These are phyloP conservation scores for Falco berigora DNA, from an alignment of 2,797 vertebrate genomes.

Conservation along the genomic window DNA sequence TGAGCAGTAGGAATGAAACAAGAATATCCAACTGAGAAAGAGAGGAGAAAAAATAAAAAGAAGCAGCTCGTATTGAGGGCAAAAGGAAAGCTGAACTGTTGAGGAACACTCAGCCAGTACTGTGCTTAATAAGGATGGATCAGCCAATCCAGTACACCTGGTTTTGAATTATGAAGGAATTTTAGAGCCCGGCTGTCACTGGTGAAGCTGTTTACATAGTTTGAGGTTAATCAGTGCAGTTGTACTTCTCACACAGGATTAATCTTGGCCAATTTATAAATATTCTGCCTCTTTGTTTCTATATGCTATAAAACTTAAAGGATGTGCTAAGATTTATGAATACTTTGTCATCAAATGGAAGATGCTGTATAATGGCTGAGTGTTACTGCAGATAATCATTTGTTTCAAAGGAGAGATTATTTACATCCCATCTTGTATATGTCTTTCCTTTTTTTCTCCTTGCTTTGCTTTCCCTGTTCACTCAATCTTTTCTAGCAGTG, in stretches of 20 bases:
- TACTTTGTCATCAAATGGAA: background rate
- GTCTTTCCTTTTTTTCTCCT: background rate
- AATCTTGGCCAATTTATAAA: background rate
- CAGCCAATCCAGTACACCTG: background rate
- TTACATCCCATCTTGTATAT: background rate
- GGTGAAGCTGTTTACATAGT: background rate
- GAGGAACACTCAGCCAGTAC: background rate
- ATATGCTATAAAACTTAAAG: background rate
- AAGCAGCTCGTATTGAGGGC: background rate
- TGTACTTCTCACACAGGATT: background rate
- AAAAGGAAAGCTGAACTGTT: background rate
- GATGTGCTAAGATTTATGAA: background rate
- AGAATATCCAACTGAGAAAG: background rate
- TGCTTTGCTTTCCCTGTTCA: background rate
- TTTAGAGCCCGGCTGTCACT: background rate
- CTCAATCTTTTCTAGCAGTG: rapidly evolving
- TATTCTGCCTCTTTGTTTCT: background rate
- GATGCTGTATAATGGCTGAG: background rate
- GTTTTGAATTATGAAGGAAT: background rate
- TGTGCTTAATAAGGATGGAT: background rate
- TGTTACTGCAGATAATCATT: background rate
- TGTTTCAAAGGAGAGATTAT: background rate
- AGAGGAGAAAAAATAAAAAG: background rate
- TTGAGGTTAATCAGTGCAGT: background rate
- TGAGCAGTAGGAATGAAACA: background rate